Conservation (phyloP, 2,797 vertebrate species). For the Pipistrellus kuhlii region DNA sequence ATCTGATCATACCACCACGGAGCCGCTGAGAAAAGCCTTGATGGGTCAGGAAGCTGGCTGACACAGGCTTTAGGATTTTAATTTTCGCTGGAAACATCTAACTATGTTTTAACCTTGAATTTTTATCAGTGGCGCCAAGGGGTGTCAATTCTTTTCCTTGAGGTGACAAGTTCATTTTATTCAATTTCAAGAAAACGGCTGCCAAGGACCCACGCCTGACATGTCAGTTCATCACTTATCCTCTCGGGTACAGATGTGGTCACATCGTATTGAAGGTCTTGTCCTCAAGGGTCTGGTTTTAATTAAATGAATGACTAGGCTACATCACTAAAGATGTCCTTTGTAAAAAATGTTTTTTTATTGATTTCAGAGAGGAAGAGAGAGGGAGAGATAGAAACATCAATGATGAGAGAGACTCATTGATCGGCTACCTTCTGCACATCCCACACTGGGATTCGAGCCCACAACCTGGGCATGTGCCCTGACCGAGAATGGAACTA, state of each 20-base stretch:
- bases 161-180: background rate
- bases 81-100: constrained; percentile 2
- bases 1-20: background rate
- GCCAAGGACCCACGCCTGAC: background rate
- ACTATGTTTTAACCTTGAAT: background rate
- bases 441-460: too few relatives aligned
- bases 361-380: too few relatives aligned
- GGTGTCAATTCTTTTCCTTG: background rate
- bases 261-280: background rate
- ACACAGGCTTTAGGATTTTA: background rate
- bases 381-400: too few relatives aligned
- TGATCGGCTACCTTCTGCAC: too few relatives aligned
- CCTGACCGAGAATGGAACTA: too few relatives aligned
- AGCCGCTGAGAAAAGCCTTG: background rate
- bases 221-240: background rate
- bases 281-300: background rate
- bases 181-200: background rate
- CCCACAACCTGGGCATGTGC: too few relatives aligned
- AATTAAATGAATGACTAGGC: background rate
- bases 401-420: too few relatives aligned
- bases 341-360: too few relatives aligned
- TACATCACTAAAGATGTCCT: background rate
- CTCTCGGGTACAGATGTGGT: background rate
- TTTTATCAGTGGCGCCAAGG: background rate
- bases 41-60: background rate